phyloP scores from a whole-genome alignment of 1,140 invertebrate species.

The Ceratosolen fusciceps region DNA sequence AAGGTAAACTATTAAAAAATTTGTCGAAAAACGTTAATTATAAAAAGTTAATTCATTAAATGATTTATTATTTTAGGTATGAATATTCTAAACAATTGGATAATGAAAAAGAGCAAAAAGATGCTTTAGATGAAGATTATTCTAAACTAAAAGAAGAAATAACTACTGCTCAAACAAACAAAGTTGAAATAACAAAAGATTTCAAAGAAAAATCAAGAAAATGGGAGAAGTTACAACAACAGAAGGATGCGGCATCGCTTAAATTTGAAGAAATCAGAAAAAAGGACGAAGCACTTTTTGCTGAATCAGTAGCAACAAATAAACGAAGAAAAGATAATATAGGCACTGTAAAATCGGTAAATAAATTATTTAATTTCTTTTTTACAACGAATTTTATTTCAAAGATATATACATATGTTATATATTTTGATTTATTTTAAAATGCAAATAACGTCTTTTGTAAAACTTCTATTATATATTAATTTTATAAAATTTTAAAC shows the following conservation, averaged over 20 bases:
- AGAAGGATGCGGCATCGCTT: conserved; percentile 67
- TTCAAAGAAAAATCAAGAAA: conserved; percentile 75
- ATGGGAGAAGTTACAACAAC: conserved; percentile 61
- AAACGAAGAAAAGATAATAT: conserved; percentile 78
- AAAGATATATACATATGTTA: neutral
- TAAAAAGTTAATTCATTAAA: conserved; percentile 69
- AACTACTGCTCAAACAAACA: conserved; percentile 72
- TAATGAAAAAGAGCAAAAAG: conserved; percentile 71
- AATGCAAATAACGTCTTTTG: too few relatives aligned
- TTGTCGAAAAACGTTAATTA: conserved; percentile 47
- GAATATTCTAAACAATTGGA: conserved; percentile 65
- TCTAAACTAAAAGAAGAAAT: conserved; percentile 71
- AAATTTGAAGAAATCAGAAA: conserved; percentile 75
- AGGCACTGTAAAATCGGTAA: conserved; percentile 58
- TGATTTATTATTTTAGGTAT: conserved; percentile 57
- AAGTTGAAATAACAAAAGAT: conserved; percentile 71
- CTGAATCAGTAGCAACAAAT: conserved; percentile 76
- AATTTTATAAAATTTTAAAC: neutral
- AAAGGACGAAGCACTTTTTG: conserved; percentile 76
- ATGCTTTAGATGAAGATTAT: conserved; percentile 74
- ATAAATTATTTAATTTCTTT: conserved; percentile 31
- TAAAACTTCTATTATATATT: conserved; percentile 23
- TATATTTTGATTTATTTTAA: too few relatives aligned
- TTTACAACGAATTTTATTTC: neutral
- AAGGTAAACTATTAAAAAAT: conserved; percentile 70